Conservation (phyloP, 2,888 invertebrate genomes). For the Deilephila elpenor region DNA sequence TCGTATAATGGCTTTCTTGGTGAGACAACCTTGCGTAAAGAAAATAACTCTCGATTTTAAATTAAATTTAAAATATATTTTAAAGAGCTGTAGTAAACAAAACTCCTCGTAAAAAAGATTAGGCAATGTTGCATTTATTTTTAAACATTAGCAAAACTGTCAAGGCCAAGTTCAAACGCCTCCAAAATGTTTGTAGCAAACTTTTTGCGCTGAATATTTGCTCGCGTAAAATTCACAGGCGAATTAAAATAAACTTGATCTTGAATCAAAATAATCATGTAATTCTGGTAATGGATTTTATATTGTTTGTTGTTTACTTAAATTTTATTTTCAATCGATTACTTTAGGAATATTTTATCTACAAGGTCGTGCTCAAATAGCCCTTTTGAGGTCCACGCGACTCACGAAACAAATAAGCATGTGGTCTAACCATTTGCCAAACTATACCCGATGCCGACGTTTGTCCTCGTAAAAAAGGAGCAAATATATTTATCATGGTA, state of each 20-base stretch:
- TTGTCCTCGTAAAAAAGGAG: slow-evolving; percentile 41
- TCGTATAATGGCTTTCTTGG: slow-evolving; percentile 55
- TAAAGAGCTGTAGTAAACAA: neutral
- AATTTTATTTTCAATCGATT: neutral
- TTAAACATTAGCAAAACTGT: too few species aligned
- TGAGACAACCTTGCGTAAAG: neutral
- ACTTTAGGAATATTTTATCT: neutral
- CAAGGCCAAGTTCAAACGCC: slow-evolving; percentile 7
- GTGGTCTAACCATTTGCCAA: slow-evolving; percentile 78
- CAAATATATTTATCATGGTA: neutral
- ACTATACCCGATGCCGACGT: slow-evolving; percentile 55
- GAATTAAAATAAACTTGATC: neutral
- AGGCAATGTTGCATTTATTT: too few species aligned
- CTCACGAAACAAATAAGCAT: slow-evolving; percentile 64
- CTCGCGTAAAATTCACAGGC: neutral
- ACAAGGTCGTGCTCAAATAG: slow-evolving; percentile 12
- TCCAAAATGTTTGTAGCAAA: slow-evolving; percentile 16
- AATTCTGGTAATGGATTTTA: neutral
- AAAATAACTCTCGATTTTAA: neutral
- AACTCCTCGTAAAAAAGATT: neutral
- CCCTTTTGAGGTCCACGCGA: slow-evolving; percentile 47
- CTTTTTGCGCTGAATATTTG: neutral
- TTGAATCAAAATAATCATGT: neutral
- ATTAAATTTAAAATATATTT: neutral
- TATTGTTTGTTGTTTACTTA: neutral